These are phyloP conservation scores for Potorous gilbertii DNA, from an alignment of 2,797 vertebrate species.

Conservation along the genomic window DNA sequence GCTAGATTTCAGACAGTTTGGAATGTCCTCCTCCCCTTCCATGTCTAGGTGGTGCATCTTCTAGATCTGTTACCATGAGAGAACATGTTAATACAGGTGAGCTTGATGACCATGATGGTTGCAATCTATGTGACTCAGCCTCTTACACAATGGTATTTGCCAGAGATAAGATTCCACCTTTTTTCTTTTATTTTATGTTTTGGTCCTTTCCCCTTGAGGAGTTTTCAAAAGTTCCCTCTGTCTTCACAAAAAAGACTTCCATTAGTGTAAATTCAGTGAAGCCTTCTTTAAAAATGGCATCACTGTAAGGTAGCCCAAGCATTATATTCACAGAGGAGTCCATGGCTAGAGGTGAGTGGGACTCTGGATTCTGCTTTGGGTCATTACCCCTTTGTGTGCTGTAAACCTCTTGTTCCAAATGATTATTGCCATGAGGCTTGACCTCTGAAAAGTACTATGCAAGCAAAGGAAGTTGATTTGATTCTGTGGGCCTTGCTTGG, in stretches of 20 bases:
- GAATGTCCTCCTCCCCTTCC: rapidly evolving
- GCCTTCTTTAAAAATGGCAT: not conserved
- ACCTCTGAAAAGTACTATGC: not conserved
- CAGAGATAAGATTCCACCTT: not conserved
- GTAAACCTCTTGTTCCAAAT: too few relatives aligned
- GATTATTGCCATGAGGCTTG: not conserved
- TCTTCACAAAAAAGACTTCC: too few relatives aligned
- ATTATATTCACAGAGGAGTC: not conserved
- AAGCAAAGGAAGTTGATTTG: not conserved
- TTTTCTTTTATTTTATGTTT: not conserved
- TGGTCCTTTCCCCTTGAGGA: not conserved
- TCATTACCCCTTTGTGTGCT: not conserved
- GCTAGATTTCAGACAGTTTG: not conserved
- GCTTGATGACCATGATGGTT: rapidly evolving
- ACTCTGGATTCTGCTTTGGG: not conserved
- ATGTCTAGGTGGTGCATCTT: rapidly evolving
- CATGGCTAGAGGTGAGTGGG: not conserved
- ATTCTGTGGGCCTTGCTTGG: not conserved
- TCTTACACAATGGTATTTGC: not conserved
- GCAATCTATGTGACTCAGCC: rapidly evolving
- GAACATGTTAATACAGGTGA: rapidly evolving
- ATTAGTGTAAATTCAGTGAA: too few relatives aligned
- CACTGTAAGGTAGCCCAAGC: not conserved
- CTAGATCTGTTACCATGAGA: rapidly evolving
- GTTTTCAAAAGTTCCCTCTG: too few relatives aligned